Evolutionary conservation across 1,140 invertebrate species (phyloP).

Genomic region (Temnothorax longispinosus): DNA sequence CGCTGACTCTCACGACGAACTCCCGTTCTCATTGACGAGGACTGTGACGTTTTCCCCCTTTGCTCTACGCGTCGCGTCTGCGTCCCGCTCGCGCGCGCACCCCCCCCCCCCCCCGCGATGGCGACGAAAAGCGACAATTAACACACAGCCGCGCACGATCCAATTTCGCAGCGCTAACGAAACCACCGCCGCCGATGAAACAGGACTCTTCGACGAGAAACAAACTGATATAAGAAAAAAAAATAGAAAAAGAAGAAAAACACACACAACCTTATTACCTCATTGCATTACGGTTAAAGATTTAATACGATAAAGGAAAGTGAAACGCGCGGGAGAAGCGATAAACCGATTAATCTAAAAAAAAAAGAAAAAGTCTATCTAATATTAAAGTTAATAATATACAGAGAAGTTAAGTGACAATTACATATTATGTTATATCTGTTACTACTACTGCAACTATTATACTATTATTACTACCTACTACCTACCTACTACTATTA

Average conservation of each 20-base stretch:
- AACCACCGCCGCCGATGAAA: slow-evolving; percentile 75
- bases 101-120: not conserved
- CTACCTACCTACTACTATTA: slow-evolving; percentile 64
- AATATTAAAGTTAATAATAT: slow-evolving; percentile 84
- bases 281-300: slow-evolving; percentile 85
- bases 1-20: slow-evolving; percentile 14
- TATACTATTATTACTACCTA: slow-evolving; percentile 62
- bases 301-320: slow-evolving; percentile 80
- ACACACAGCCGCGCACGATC: slow-evolving; percentile 57
- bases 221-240: slow-evolving; percentile 43
- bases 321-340: slow-evolving; percentile 75
- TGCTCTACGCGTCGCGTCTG: slow-evolving; percentile 55
- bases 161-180: slow-evolving; percentile 68
- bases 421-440: slow-evolving; percentile 83
- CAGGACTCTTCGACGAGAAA: slow-evolving; percentile 66
- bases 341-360: slow-evolving; percentile 79
- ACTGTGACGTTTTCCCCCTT: slow-evolving; percentile 59
- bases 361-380: slow-evolving; percentile 78
- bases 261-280: slow-evolving; percentile 85
- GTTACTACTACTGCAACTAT: slow-evolving; percentile 73
- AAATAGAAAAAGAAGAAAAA: slow-evolving; percentile 65
- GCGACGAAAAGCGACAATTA: slow-evolving; percentile 63
- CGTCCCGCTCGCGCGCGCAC: not conserved
- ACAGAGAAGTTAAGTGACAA: slow-evolving; percentile 82
- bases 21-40: slow-evolving; percentile 22